Evolutionary conservation across 2,888 invertebrate species (phyloP), one percentile per base, ranked within the genome.

Genomic region (Julus scandinavius): DNA sequence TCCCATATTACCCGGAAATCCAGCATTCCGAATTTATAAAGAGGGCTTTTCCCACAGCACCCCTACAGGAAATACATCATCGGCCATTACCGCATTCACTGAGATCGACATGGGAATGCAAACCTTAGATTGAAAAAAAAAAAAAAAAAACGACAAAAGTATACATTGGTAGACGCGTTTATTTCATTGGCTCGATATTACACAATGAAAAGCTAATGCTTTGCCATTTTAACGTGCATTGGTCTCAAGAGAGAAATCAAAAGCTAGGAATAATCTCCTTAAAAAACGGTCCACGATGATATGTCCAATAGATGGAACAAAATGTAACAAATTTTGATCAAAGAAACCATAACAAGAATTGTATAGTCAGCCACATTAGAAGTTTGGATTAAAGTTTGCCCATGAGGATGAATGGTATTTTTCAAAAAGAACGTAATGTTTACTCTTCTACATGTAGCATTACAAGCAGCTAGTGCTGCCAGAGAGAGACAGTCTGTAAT

Each of bases 11-110:
- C 80, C 38, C 38, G 2, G 3, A 80, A 80, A 80, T 80, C 20
- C 80, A 20, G 80, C 38, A 80, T 80, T 80, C 80, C 80, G 80
- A 80, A 80, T 80, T 80, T 80, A 80, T 80, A 80, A 80, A 80
- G 38, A 63, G 80, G 80, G 38, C 38, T 80, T 80, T 80, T 38
- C 15, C 80, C 80, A 38, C 38, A 38, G 80, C 80, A 80, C 80
- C 38, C 80, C 29, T 13, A 38, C 29, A 9, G 80, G 80, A 80
- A 13, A 80, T 80, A 80, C 80, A 80, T 80, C 80, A 80, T 80
- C 80, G 80, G 80, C 80, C 80, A 80, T 80, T 80, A 80, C 80
- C 80, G 80, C 80, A 80, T 80, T 80, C 80, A 80, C 80, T 80
- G 80, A 80, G 13, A 80, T 80, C 80, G 80, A 38, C 80, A 13